Percentiles rank a stretch among this genome's conserved stretches.
These are phyloP conservation scores for Grammomys surdaster DNA, from an alignment of 2,113 vertebrate species.

Conservation along the genomic window DNA sequence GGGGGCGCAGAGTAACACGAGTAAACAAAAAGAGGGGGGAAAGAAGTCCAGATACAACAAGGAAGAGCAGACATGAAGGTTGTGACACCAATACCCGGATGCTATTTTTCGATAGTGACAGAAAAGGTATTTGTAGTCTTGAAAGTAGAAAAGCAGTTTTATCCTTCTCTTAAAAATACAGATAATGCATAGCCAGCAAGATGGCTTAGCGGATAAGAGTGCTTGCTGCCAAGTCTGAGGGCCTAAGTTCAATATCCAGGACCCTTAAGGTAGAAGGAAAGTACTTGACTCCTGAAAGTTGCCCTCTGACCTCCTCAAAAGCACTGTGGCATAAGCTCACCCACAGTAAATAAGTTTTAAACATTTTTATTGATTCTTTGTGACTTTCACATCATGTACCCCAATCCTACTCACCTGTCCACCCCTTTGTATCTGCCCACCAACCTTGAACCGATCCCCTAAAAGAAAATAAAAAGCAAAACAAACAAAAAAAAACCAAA, in stretches of 20 bases:
- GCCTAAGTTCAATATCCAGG: neutral
- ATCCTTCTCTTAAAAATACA: neutral
- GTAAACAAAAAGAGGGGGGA: neutral
- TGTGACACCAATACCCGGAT: neutral
- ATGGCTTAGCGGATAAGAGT: neutral
- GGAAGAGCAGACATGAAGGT: neutral
- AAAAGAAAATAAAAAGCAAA: no score
- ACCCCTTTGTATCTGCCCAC: no score
- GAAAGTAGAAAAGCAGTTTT: neutral
- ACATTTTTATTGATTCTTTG: no score
- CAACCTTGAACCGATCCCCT: no score
- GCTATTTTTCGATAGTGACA: neutral
- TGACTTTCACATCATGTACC: no score
- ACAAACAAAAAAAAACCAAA: no score
- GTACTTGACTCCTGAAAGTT: neutral
- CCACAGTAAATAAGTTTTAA: neutral
- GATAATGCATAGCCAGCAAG: neutral
- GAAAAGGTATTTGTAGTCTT: neutral
- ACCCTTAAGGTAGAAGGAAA: neutral
- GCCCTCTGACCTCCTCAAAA: neutral
- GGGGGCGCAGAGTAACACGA: neutral
- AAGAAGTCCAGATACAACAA: neutral
- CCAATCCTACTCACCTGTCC: no score
- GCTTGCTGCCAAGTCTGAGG: neutral
- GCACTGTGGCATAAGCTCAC: neutral